Evolutionary conservation across 2,888 invertebrate genomes (phyloP), one percentile per base, ranked within the genome.

Genomic region (Antheraea assamensis): DNA sequence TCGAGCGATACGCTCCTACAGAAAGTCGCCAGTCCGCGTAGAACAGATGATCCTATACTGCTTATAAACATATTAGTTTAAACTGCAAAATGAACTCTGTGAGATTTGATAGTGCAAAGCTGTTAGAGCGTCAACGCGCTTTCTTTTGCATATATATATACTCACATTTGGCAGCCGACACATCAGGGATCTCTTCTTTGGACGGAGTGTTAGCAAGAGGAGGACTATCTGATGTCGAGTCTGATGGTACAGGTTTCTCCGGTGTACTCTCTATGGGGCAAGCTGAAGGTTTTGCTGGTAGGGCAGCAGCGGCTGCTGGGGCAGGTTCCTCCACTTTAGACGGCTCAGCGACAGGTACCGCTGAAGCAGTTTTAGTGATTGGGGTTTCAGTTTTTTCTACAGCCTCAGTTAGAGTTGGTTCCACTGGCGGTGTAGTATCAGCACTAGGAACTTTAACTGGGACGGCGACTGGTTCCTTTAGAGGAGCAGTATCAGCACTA

Each of bases 41-140:
- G 87, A 90, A 86, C 85, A 78, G 86, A 88, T 87, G 87, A 86
- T 81, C 85, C 88, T 87, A 86, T 82, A 84, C 58, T 58, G 13
- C 58, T 84, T 88, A 87, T 83, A 83, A 83, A 88, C 79, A 85
- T 89, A 93, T 92, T 93, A 93, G 93, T 94, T 87, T 78, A 87
- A 92, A 93, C 91, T 90, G 92, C 91, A 92, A 93, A 92, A 92
- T 92, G 82, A 93, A 93, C 89, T 92, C 91, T 78, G 91, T 92
- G 92, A 91, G 87, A 88, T 84, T 85, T 88, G 89, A 88, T 74
- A 85, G 86, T 94, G 94, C 94, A 92, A 93, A 92, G 92, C 92
- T 86, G 88, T 89, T 88, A 88, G 84, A 83, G 82, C 76, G 78
- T 71, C 73, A 82, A 78, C 81, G 80, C 81, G 78, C 73, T 76